A percentile compares a stretch with the other conserved stretches of the same genome.
phyloP scores from a whole-genome alignment of 2,113 vertebrate genomes.

The Rafetus swinhoei region DNA sequence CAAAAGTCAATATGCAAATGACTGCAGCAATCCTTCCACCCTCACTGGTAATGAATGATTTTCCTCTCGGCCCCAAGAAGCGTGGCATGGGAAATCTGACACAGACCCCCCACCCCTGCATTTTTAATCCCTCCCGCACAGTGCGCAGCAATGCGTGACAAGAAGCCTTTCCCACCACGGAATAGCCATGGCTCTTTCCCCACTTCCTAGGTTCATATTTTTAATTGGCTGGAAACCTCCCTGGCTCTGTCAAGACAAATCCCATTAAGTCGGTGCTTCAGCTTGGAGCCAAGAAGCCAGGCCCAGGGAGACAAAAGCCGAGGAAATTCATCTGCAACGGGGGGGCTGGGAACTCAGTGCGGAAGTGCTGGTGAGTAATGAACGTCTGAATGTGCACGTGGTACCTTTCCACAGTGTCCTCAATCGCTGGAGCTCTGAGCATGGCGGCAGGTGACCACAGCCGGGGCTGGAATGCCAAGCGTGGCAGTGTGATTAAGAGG shows the following conservation, averaged over 20 bases:
- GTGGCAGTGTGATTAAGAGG: neutral
- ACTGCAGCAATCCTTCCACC: constrained; percentile 39
- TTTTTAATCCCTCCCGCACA: constrained; percentile 50
- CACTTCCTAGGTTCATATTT: constrained; percentile 57
- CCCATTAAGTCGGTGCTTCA: neutral
- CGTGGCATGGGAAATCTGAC: neutral
- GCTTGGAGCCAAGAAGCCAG: neutral
- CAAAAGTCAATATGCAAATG: constrained; percentile 35
- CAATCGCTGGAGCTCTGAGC: rapidly evolving
- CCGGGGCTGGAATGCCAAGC: neutral
- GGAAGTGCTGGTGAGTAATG: neutral
- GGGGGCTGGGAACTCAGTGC: rapidly evolving
- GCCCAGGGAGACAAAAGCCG: neutral
- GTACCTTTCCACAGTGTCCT: rapidly evolving
- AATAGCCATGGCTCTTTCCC: neutral
- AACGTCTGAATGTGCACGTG: neutral
- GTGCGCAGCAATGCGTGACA: constrained; percentile 18
- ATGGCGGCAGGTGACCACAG: rapidly evolving
- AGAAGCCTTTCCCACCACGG: constrained; percentile 5
- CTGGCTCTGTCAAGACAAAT: constrained; percentile 66
- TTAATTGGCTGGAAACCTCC: constrained; percentile 66
- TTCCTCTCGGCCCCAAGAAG: constrained; percentile 30
- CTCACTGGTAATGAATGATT: constrained; percentile 26
- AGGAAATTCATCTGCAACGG: constrained; percentile 28
- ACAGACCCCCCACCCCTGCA: neutral